These are phyloP conservation scores for Anabas testudineus DNA, from an alignment of 2,797 vertebrate genomes.

Conservation along the genomic window DNA sequence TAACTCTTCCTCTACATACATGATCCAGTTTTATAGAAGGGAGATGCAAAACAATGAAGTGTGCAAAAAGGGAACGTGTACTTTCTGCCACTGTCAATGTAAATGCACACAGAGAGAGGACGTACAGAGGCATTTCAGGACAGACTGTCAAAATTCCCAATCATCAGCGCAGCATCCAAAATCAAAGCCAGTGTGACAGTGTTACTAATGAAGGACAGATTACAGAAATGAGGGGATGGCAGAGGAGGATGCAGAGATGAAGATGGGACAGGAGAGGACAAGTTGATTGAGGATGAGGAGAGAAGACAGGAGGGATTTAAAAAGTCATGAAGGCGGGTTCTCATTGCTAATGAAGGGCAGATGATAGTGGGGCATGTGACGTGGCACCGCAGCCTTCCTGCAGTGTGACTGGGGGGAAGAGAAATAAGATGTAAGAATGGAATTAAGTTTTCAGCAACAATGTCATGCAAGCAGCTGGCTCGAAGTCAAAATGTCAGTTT, in stretches of 20 bases:
- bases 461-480: neutral
- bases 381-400: neutral
- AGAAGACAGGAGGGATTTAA: constrained; percentile 32
- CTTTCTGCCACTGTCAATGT: neutral
- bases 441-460: constrained; percentile 1
- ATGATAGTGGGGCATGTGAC: constrained; percentile 36
- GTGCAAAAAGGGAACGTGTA: no score
- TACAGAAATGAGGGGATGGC: constrained; percentile 11
- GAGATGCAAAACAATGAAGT: no score
- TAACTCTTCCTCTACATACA: neutral
- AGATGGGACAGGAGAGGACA: neutral
- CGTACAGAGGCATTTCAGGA: constrained; percentile 34
- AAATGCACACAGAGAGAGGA: neutral
- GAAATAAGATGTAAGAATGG: constrained; percentile 9
- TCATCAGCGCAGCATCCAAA: constrained; percentile 41
- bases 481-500: neutral
- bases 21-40: no score
- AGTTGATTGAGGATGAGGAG: constrained; percentile 34
- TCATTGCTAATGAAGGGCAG: constrained; percentile 55
- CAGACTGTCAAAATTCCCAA: constrained; percentile 22
- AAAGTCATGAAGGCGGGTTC: constrained; percentile 5
- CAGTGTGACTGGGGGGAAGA: neutral
- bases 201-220: constrained; percentile 56
- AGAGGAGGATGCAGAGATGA: neutral
- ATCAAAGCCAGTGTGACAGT: constrained; percentile 36